These are phyloP conservation scores for Kryptolebias ocellatus DNA, from an alignment of 2,797 vertebrate genomes.

Conservation along the genomic window DNA sequence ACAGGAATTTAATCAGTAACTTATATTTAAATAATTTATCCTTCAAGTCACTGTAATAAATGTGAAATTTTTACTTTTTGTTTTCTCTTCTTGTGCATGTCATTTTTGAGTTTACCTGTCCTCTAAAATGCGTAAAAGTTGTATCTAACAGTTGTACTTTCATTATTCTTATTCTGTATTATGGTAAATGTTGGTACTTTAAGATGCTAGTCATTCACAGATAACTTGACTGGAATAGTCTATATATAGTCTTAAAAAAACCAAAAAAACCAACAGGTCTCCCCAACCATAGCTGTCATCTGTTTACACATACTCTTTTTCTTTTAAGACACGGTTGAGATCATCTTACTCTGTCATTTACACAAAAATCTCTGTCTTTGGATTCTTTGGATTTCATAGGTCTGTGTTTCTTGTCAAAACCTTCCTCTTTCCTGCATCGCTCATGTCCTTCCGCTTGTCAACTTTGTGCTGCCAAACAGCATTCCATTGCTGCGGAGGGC, in stretches of 20 bases:
- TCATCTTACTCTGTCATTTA: conserved; percentile 22
- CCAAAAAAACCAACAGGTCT: not conserved
- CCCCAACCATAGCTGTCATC: conserved; percentile 13
- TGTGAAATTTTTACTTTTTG: no score
- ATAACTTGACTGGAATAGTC: not conserved
- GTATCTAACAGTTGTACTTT: not conserved
- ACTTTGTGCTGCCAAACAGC: not conserved
- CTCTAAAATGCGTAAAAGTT: no score
- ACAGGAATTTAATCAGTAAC: no score
- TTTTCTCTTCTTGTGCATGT: no score
- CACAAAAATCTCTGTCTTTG: conserved; percentile 12
- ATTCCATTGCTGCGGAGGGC: not conserved
- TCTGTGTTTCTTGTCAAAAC: conserved; percentile 17
- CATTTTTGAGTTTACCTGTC: no score
- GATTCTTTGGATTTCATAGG: no score
- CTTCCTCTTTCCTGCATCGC: not conserved
- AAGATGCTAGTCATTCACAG: not conserved
- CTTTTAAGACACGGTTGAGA: not conserved
- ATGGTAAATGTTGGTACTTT: not conserved
- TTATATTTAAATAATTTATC: no score
- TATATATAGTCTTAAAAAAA: not conserved
- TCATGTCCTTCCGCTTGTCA: not conserved
- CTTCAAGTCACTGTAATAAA: no score
- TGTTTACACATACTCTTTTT: conserved; percentile 13
- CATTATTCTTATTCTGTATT: not conserved